Evolutionary conservation across 2,888 invertebrate species (phyloP), one percentile per base, ranked within the genome.

Genomic region (Lissonota sp.): DNA sequence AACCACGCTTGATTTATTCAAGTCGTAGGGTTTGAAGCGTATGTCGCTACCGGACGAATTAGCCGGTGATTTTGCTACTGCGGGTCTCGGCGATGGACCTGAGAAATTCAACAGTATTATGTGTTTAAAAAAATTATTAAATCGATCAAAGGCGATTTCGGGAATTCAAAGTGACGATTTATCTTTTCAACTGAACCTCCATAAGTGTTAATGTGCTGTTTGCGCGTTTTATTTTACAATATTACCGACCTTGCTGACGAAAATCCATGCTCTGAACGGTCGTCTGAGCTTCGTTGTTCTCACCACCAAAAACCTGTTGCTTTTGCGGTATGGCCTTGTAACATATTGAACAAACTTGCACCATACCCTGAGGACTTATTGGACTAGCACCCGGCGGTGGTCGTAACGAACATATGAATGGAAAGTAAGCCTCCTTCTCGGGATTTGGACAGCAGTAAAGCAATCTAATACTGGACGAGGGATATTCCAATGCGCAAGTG

Each of bases 341-440:
- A 93, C 98, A 98, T 87, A 96, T 95, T 88, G 96, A 96, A 93
- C 97, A 97, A 88, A 98, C 97, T 93, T 97, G 96, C 85, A 97
- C 97, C 95, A 97, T 96, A 86, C 96, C 98, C 94, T 97, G 97
- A 79, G 97, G 96, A 93, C 97, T 97, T 87, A 98, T 96, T 51
- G 98, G 97, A 93, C 97, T 96, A 89, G 98, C 97, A 88, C 97
- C 97, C 70, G 95, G 95, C 84, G 96, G 97, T 79, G 97, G 95
- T 93, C 96, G 96, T 89, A 97, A 93, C 87, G 95, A 95, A 89
- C 96, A 96, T 80, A 98, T 96, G 93, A 97, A 97, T 10, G 98
- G 97, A 93, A 97, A 98, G 93, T 96, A 98, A 70, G 98, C 97
- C 93, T 98, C 98, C 78, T 96, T 94, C 90, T 97, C 97, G 0